phyloP scores from a whole-genome alignment of 2,888 invertebrate genomes.

The Axea sp. region DNA sequence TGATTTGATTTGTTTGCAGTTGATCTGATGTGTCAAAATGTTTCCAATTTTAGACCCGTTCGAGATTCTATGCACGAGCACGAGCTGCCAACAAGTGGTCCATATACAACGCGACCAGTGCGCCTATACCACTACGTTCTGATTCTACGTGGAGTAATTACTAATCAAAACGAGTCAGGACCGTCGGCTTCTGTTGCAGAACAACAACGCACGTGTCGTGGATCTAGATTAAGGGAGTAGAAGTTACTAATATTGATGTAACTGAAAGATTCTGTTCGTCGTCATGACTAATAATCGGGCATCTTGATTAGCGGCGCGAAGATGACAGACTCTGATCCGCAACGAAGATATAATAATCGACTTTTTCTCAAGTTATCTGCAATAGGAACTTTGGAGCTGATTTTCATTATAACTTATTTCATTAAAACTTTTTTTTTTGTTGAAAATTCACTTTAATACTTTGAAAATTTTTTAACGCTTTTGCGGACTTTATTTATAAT shows the following conservation, averaged over 20 bases:
- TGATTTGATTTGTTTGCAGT: constrained; percentile 52
- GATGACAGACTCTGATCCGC: constrained; percentile 34
- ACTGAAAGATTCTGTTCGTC: constrained; percentile 41
- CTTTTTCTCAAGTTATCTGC: constrained; percentile 49
- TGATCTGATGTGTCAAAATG: constrained; percentile 57
- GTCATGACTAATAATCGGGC: constrained; percentile 57
- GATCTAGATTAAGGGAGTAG: constrained; percentile 63
- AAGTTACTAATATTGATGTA: constrained; percentile 62
- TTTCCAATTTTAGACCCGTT: constrained; percentile 67
- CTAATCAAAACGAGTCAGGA: constrained; percentile 73
- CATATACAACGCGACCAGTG: constrained; percentile 73
- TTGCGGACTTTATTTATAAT: constrained; percentile 10
- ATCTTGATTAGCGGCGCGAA: constrained; percentile 41
- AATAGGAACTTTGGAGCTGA: constrained; percentile 9
- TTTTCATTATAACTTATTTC: constrained; percentile 59
- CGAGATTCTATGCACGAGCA: constrained; percentile 74
- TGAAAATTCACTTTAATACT: constrained; percentile 16
- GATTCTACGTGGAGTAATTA: constrained; percentile 76
- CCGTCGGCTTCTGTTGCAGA: constrained; percentile 60
- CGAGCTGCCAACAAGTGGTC: constrained; percentile 76
- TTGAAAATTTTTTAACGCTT: constrained; percentile 2
- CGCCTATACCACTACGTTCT: constrained; percentile 69
- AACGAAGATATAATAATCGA: constrained; percentile 47
- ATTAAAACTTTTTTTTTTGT: constrained; percentile 55
- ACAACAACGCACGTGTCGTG: constrained; percentile 65